Base-by-base conservation (phyloP, 64 coral and sea anemone species). In the Dendrophyllia cribrosa region DNA sequence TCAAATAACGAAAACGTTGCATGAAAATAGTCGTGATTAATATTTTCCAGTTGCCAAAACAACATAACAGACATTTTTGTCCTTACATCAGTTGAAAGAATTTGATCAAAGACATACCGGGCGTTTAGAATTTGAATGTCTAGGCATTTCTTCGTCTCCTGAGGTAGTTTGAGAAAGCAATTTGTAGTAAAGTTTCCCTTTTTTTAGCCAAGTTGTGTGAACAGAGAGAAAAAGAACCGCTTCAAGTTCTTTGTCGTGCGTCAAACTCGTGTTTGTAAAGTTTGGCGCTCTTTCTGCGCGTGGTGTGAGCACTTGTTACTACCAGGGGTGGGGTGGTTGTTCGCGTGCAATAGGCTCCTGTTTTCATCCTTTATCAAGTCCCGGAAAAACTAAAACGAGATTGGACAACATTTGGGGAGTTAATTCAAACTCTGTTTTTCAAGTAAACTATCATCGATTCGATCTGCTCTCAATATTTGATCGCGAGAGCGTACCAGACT, bases 241-340 rank as follows among this genome's bases (percentile, higher is more conserved):
- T 22, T 44, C 11, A 60, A 17, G 25, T 61, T 80, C 56, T 62
- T 16, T 16, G 77, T 80, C 77, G 80, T 84, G 60, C 43, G 60
- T 51, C 26, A 84, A 64, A 51, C 62, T 84, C 80, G 60, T 68
- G 80, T 51, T 16, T n/a, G 49, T 10, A 2, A 67, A 66, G 46
- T 66, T 84, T 84, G 62, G 80, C 80, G 62, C 80, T 23, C 53
- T 82, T 82, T 82, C 59, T 82, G 59, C 25, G 62, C 46, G 80
- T 3, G 12, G 26, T 4, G 58, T 7, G 78, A 16, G 11, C 16
- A 46, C 47, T 46, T 66, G 8, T 6, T 63, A 47, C 45, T 16
- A 13, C 11, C 4, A 3, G 23, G 77, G 23, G 56, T 58, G 23
- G 23, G 52, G 52, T 43, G 19, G 55, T 58, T 58, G 55, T 34